phyloP scores from a whole-genome alignment of 2,113 vertebrate species.

The Furnarius figulus region DNA sequence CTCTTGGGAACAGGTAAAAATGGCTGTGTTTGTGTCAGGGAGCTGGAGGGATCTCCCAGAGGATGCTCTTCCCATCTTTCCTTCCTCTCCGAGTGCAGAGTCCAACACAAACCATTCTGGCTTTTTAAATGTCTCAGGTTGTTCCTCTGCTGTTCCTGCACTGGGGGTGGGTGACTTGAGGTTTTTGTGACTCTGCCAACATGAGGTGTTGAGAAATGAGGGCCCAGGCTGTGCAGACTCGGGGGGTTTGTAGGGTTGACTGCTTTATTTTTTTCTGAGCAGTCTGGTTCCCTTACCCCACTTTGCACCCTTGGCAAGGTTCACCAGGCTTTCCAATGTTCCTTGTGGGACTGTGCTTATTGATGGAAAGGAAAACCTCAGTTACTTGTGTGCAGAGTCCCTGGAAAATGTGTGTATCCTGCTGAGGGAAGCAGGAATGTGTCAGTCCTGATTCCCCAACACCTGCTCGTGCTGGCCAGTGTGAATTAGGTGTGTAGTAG shows the following conservation, averaged over 20 bases:
- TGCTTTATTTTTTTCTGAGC: background rate
- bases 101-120: background rate
- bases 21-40: background rate
- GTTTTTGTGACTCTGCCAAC: background rate
- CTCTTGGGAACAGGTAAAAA: background rate
- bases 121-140: background rate
- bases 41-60: background rate
- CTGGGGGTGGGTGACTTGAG: background rate
- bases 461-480: background rate
- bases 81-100: rapidly evolving
- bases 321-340: background rate
- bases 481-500: background rate
- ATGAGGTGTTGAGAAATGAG: background rate
- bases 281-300: background rate
- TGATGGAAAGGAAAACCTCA: background rate
- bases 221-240: background rate
- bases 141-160: background rate
- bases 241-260: background rate
- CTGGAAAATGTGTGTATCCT: background rate
- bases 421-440: background rate
- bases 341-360: background rate
- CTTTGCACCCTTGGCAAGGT: background rate
- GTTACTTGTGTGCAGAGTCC: background rate
- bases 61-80: background rate
- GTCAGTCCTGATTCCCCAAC: background rate